Percentiles rank a stretch among this genome's conserved stretches.
phyloP scores from a whole-genome alignment of 2,113 vertebrate genomes.

The Eolophus roseicapilla region DNA sequence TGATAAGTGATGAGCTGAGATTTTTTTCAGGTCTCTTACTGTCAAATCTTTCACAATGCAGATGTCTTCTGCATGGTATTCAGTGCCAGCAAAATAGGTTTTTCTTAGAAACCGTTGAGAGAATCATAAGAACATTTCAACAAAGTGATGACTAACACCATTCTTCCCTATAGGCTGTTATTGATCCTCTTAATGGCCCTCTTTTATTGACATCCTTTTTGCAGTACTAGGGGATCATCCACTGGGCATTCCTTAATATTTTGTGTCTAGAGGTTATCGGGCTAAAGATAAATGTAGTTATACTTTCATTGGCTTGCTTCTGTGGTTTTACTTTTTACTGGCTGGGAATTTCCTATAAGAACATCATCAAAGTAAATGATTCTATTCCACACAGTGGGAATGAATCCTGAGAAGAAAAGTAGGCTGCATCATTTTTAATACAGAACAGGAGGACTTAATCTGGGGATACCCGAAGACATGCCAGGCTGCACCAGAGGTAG shows the following conservation, averaged over 20 bases:
- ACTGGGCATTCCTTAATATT: neutral
- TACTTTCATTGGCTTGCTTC: neutral
- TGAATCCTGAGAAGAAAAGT: neutral
- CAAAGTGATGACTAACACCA: neutral
- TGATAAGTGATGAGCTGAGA: neutral
- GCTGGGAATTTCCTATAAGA: neutral
- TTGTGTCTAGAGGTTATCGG: neutral
- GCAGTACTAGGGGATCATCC: neutral
- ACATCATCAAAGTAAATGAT: neutral
- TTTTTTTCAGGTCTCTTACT: neutral
- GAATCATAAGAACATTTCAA: neutral
- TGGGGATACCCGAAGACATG: neutral
- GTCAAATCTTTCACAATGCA: neutral
- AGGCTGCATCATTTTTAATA: neutral
- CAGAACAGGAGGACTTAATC: neutral
- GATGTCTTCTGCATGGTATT: neutral
- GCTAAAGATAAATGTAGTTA: neutral
- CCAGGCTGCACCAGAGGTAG: neutral
- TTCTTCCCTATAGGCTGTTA: neutral
- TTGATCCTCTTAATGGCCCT: neutral
- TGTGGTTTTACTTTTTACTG: neutral
- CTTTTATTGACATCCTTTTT: neutral
- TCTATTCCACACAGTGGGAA: neutral
- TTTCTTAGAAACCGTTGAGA: neutral
- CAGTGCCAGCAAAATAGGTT: neutral